A percentile compares a stretch with the other conserved stretches of the same genome.
These are phyloP conservation scores for Laterallus jamaicensis DNA, from an alignment of 2,113 vertebrate species.

Conservation along the genomic window DNA sequence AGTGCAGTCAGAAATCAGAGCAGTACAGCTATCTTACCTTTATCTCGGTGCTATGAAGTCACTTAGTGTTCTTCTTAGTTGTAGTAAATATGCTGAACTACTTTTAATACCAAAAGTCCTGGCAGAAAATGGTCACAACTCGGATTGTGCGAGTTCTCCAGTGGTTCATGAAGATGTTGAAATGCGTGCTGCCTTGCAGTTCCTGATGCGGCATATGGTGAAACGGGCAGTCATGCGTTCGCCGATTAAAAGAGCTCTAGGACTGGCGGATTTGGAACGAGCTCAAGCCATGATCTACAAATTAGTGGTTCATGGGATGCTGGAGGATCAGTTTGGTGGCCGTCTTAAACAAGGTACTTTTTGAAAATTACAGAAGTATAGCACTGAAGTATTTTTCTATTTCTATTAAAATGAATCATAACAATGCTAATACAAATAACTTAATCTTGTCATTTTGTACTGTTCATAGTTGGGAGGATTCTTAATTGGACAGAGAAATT, in stretches of 20 bases:
- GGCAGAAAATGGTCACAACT: constrained; percentile 92
- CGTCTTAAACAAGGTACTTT: constrained; percentile 83
- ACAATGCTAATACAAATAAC: background rate
- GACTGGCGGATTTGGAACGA: constrained; percentile 91
- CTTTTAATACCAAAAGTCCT: constrained; percentile 92
- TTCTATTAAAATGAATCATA: background rate
- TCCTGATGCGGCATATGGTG: constrained; percentile 98
- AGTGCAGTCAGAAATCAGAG: constrained; percentile 90
- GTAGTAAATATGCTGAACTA: constrained; percentile 96
- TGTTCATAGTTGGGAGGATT: background rate
- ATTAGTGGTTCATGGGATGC: constrained; percentile 88
- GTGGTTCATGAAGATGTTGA: constrained; percentile 91
- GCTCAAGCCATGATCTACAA: constrained; percentile 98
- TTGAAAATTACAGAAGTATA: background rate
- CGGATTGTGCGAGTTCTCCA: constrained; percentile 83
- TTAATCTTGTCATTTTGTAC: background rate
- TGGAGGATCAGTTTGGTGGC: constrained; percentile 88
- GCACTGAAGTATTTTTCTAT: no score
- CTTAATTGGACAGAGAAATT: background rate
- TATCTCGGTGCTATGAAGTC: constrained; percentile 98
- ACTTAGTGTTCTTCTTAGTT: constrained; percentile 92
- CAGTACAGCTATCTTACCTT: constrained; percentile 94
- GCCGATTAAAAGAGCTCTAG: constrained; percentile 90
- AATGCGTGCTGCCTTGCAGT: constrained; percentile 92
- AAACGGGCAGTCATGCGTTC: constrained; percentile 96